Conservation (phyloP, 2,797 vertebrate genomes). For the Amniataba percoides region DNA sequence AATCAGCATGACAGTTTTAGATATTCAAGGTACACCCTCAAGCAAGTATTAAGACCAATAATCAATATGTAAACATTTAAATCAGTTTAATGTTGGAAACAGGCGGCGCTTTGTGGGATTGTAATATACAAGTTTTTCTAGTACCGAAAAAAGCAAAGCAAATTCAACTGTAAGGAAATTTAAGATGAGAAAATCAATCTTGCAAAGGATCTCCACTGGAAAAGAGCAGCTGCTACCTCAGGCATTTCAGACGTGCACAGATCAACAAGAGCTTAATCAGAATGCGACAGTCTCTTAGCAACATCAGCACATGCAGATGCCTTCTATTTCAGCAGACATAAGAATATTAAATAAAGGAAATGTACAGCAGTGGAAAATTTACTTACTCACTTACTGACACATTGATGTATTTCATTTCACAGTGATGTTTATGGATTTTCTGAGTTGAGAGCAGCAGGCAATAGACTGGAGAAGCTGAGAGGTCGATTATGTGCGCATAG, state of each 20-base stretch:
- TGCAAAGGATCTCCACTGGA: slow-evolving; percentile 33
- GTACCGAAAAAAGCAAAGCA: not conserved
- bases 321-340: slow-evolving; percentile 25
- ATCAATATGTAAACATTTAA: not conserved
- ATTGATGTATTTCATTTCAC: slow-evolving; percentile 46
- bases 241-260: slow-evolving; percentile 54
- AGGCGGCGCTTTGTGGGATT: not conserved
- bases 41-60: not conserved
- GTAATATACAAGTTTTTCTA: not conserved
- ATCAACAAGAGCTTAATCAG: slow-evolving; percentile 54
- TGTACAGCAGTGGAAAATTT: slow-evolving; percentile 40
- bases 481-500: slow-evolving; percentile 12
- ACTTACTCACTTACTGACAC: slow-evolving; percentile 40
- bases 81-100: not conserved
- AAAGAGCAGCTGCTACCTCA: slow-evolving; percentile 25
- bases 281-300: slow-evolving; percentile 38
- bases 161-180: slow-evolving; percentile 20
- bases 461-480: slow-evolving; percentile 17
- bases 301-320: slow-evolving; percentile 29
- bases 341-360: slow-evolving; percentile 49
- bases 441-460: slow-evolving; percentile 18
- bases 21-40: not conserved
- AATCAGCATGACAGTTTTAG: not conserved
- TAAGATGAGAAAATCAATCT: slow-evolving; percentile 41
- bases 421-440: slow-evolving; percentile 38